A percentile compares a stretch with the other conserved stretches of the same genome.
phyloP scores from a whole-genome alignment of 2,797 vertebrate genomes.

The Scarus forsteni region DNA sequence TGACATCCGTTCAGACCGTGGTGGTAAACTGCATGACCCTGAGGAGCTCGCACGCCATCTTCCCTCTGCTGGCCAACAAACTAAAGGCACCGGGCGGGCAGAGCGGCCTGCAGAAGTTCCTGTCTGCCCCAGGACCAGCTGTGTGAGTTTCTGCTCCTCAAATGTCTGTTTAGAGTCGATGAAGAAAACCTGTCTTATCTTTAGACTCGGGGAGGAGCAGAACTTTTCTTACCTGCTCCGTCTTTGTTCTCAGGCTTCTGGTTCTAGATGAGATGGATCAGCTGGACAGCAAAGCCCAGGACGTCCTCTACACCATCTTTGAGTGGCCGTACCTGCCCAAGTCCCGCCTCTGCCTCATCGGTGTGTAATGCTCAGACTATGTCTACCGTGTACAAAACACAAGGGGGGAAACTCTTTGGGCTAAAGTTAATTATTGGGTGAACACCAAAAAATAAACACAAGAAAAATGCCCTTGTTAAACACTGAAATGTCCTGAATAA shows the following conservation, averaged over 20 bases:
- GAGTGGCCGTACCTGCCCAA: conserved; percentile 90
- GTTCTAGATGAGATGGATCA: conserved; percentile 98
- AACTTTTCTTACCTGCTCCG: too few species aligned
- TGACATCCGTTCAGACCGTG: conserved; percentile 80
- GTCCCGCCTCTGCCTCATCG: conserved; percentile 92
- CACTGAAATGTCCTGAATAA: too few species aligned
- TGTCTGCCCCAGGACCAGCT: conserved; percentile 86
- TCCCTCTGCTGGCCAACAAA: conserved; percentile 87
- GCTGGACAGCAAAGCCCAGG: conserved; percentile 94
- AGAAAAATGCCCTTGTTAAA: too few species aligned
- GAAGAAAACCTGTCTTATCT: too few species aligned
- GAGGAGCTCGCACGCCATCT: conserved; percentile 88
- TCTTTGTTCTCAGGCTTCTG: conserved; percentile 83
- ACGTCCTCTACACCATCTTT: conserved; percentile 95
- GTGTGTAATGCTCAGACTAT: conserved; percentile 73
- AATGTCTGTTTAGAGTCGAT: background rate
- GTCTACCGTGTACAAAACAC: too few species aligned
- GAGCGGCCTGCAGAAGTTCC: conserved; percentile 82
- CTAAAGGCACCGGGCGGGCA: conserved; percentile 77
- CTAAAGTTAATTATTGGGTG: too few species aligned
- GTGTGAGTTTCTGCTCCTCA: conserved; percentile 85
- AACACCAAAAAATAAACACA: too few species aligned
- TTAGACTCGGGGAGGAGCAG: too few species aligned
- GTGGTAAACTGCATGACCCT: conserved; percentile 96
- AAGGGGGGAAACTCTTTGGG: too few species aligned